A percentile compares a stretch with the other conserved stretches of the same genome.
Evolutionary conservation across 2,113 vertebrate species (phyloP).

Genomic region (Lepus americanus): DNA sequence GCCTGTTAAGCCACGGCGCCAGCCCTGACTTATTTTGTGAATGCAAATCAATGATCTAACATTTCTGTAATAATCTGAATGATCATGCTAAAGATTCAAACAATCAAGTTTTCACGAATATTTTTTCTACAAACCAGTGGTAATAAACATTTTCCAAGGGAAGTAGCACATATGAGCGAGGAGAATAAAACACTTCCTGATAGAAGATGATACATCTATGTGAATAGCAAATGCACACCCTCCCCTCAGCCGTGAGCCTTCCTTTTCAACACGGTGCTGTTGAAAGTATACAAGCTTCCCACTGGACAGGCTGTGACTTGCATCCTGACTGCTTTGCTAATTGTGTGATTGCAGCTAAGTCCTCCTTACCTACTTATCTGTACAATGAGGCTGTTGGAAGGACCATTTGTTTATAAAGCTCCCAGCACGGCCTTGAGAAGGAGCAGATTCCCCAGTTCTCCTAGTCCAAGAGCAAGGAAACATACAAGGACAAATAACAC

Average conservation of each 20-base stretch:
- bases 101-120: not conserved
- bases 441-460: not conserved
- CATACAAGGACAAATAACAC: not conserved
- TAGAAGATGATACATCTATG: not conserved
- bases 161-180: not conserved
- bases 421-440: not conserved
- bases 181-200: not conserved
- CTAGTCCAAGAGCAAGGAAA: not conserved
- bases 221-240: not conserved
- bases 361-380: not conserved
- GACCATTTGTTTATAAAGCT: not conserved
- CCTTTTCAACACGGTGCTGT: not conserved
- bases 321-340: not conserved
- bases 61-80: not conserved
- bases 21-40: not conserved
- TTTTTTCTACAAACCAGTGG: constrained; percentile 14
- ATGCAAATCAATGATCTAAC: not conserved
- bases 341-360: not conserved
- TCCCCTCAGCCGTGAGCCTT: not conserved
- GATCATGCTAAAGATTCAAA: not conserved
- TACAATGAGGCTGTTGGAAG: not conserved
- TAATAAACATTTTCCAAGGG: not conserved
- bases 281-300: not conserved
- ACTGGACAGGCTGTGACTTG: not conserved
- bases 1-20: too few species aligned